Evolutionary conservation across 2,888 invertebrate species (phyloP), one percentile per base, ranked within the genome.

Genomic region (Thereva unica): DNA sequence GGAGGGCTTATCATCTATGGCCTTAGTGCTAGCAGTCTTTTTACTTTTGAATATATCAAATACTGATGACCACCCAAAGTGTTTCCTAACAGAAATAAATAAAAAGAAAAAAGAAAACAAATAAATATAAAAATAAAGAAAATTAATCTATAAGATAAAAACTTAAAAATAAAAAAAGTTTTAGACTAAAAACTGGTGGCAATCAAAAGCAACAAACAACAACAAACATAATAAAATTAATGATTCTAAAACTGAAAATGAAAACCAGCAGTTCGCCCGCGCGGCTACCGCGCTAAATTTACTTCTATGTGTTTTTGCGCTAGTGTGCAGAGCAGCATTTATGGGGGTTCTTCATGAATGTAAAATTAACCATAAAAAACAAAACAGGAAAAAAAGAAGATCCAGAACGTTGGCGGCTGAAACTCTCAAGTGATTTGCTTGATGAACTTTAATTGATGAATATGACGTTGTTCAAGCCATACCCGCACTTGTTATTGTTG

Each of bases 1-100:
- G 9, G 64, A 38, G 2, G 72, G 23, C 54, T 70, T 73, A 45
- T 71, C 71, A 8, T 74, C 77, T 71, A 79, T 71, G 53, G 78
- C 76, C 38, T 73, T 75, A 41, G 73, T 74, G 63, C 64, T 73
- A 54, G 37, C 41, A 67, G 74, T 74, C 70, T 77, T 76, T 68
- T 76, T 77, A 66, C 74, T 71, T 71, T 75, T 76, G 71, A 80
- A 78, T 73, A 78, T 76, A 74, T 74, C 75, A 74, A 78, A 76
- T 71, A 75, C 69, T 54, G 74, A 77, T 71, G 74, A 74, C 80
- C 80, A 80, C 72, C 77, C 77, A 72, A 80, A 77, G 73, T 75
- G 78, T 77, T 81, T 81, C 74, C 81, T 82, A 76, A 68, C 61
- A 56, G 70, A 69, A 71, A 68, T 69, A 67, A 71, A 71, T 67